Evolutionary conservation across 2,888 invertebrate genomes (phyloP).

Genomic region (Rotaria macrura): DNA sequence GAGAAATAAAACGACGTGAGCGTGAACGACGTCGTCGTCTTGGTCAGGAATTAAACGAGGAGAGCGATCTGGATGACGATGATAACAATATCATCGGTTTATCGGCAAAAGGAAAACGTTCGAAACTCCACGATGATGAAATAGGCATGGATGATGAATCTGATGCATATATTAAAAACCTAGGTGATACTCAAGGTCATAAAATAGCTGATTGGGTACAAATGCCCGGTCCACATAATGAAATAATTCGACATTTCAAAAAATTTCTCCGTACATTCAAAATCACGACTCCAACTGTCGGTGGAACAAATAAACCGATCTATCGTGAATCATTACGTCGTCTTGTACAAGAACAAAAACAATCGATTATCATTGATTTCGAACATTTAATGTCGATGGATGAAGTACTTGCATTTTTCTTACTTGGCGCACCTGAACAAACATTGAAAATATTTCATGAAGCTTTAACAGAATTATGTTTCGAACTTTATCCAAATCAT

Average conservation of each 20-base stretch:
- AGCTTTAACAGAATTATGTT: conserved; percentile 62
- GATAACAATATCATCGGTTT: neutral
- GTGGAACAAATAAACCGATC: conserved; percentile 71
- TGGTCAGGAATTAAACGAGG: conserved; percentile 7
- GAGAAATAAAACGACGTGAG: conserved; percentile 73
- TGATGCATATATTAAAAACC: conserved; percentile 89
- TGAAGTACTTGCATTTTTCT: conserved; percentile 84
- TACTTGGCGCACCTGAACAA: conserved; percentile 91
- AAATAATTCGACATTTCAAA: conserved; percentile 81
- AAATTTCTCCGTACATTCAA: conserved; percentile 75
- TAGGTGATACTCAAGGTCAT: conserved; percentile 92
- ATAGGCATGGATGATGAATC: conserved; percentile 49
- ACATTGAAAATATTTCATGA: conserved; percentile 85
- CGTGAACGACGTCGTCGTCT: conserved; percentile 60
- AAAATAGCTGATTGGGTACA: conserved; percentile 88
- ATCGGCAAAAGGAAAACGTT: conserved; percentile 7
- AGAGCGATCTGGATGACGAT: conserved; percentile 26
- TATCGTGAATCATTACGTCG: conserved; percentile 81
- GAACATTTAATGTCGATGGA: conserved; percentile 74
- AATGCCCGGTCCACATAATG: conserved; percentile 83
- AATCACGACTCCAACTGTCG: conserved; percentile 52
- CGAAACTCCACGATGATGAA: conserved; percentile 13
- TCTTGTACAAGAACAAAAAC: conserved; percentile 72
- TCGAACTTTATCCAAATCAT: conserved; percentile 87
- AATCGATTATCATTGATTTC: conserved; percentile 84